Evolutionary conservation across 2,888 invertebrate species (phyloP), one percentile per base, ranked within the genome.

Genomic region (Opisthograptis luteolata): DNA sequence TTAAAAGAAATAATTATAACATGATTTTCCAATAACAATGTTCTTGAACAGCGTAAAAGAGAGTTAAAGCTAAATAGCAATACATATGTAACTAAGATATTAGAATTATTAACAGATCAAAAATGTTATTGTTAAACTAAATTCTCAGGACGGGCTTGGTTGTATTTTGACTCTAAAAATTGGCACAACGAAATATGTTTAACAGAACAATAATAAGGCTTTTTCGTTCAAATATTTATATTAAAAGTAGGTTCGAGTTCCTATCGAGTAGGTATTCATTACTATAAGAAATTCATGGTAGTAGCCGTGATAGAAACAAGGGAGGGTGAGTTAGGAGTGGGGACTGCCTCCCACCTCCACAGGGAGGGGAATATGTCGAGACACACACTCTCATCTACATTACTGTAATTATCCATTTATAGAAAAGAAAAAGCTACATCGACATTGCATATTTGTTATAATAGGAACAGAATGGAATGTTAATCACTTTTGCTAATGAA

Each of bases 321-420:
- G 58, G 34, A 47, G 57, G 63, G 71, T 62, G 61, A 65, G 73
- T 61, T 68, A 53, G 57, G 69, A 64, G n/a, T 3, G 25, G 25
- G 5, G 64, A 63, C 46, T 32, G 44, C 59, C 66, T 55, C 69
- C 71, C 66, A 51, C 58, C 64, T 49, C 70, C 71, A 46, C 64
- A 64, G 57, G 55, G 70, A 66, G 77, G 78, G 79, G 81, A 82
- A 84, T 80, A 84, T 81, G 79, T 79, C 76, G 77, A 77, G 75
- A 81, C 80, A 81, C 84, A 81, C 85, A 72, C 73, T 70, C 75
- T 62, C 75, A 73, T 74, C 79, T 82, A 85, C 87, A 87, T 89
- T 87, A 87, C 80, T 77, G 79, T 88, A 88, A 89, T 87, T 86
- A 88, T 84, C 80, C 81, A 83, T 87, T 86, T 87, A 87, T 76